Evolutionary conservation across 2,888 invertebrate species (phyloP).

Genomic region (Acleris sparsana): DNA sequence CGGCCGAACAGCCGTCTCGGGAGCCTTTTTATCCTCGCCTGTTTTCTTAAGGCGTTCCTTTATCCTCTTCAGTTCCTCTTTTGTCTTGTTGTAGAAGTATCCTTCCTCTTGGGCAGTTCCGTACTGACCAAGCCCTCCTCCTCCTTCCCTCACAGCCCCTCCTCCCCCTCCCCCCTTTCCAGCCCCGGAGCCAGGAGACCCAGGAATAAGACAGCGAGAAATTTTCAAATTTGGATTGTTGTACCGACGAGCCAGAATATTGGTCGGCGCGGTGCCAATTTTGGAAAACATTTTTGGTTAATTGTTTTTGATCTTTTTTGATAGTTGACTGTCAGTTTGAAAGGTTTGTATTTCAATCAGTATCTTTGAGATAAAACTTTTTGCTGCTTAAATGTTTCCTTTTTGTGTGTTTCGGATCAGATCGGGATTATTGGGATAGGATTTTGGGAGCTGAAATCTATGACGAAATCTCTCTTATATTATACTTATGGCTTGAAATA

Average conservation of each 20-base stretch:
- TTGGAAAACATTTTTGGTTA: slow-evolving; percentile 26
- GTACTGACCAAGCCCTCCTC: slow-evolving; percentile 60
- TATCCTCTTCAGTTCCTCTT: slow-evolving; percentile 57
- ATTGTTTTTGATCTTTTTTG: slow-evolving; percentile 12
- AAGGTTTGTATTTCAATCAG: neutral
- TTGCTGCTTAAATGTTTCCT: neutral
- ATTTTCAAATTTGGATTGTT: neutral
- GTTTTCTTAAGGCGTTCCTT: slow-evolving; percentile 54
- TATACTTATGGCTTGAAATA: too few relatives aligned
- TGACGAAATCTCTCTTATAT: too few relatives aligned
- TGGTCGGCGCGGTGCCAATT: slow-evolving; percentile 7
- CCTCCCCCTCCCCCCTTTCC: slow-evolving; percentile 65
- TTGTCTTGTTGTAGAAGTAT: slow-evolving; percentile 63
- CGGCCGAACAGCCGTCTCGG: slow-evolving; percentile 30
- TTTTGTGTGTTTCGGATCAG: neutral
- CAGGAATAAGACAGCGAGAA: neutral
- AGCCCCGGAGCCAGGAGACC: slow-evolving; percentile 57
- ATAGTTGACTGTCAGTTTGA: neutral
- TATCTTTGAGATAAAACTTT: neutral
- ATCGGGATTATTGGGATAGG: too few relatives aligned
- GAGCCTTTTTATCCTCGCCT: slow-evolving; percentile 17
- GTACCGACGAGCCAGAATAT: neutral
- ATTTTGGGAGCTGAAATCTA: too few relatives aligned
- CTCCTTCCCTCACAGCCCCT: slow-evolving; percentile 60
- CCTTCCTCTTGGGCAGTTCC: slow-evolving; percentile 66